Base-by-base conservation (phyloP, 2,888 invertebrate species). In the Crematogaster levior region DNA sequence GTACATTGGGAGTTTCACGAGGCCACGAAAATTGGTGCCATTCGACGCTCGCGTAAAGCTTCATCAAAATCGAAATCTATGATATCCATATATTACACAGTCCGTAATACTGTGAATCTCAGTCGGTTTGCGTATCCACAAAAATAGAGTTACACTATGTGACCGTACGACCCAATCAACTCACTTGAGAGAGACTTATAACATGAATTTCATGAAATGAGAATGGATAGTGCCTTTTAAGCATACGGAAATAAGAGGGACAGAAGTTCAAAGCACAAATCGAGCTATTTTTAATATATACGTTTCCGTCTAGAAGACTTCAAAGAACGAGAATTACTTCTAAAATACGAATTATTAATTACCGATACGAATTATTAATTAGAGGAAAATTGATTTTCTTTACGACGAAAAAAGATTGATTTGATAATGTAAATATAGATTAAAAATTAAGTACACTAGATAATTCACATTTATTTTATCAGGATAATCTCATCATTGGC, bases 1-100 rank as follows among this genome's bases (percentile, higher is more conserved):
- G 87, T 85, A 88, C 90, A 86, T 82, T 79, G 85, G 82, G 86
- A 89, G 85, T 88, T 90, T 86, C 85, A 88, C 85, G 86, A 85
- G 90, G 84, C 83, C 82, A 84, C 63, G 83, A 88, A 90, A 90
- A 90, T 90, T 90, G 89, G 81, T 81, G 86, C 85, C 73, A 86
- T 87, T 87, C 86, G 84, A 77, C 84, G 84, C 75, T 75, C 83
- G 68, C 85, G 81, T 77, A 84, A 85, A 89, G 85, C 87, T 73
- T 82, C 81, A 82, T 82, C 73, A 84, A 88, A 89, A 89, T 89
- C 89, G 89, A 89, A 89, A 88, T 89, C 87, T 87, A 89, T 89
- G 88, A 87, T 82, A 73, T 61, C 83, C 81, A 83, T 84, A 86
- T 84, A 89, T 51, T 74, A n/a, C 65, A 12, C 24, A 65, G 79